These are phyloP conservation scores for Pontoporia blainvillei DNA, from an alignment of 2,113 vertebrate genomes.

Conservation along the genomic window DNA sequence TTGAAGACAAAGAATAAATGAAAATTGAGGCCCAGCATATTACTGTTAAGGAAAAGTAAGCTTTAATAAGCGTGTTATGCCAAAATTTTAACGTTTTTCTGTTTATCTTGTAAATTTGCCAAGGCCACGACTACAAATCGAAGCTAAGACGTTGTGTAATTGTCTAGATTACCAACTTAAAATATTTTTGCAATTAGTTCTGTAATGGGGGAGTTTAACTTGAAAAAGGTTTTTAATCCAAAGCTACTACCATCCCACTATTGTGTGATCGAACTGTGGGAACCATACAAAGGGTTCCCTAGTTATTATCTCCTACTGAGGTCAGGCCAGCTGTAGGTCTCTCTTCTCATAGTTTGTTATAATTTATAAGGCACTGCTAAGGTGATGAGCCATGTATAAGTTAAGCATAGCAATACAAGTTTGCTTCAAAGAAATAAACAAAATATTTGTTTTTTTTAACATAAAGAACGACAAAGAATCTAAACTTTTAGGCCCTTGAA, in stretches of 20 bases:
- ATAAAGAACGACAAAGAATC: neutral
- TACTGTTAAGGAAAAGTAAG: neutral
- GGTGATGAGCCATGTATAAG: neutral
- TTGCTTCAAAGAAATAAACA: neutral
- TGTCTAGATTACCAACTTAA: neutral
- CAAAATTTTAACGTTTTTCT: neutral
- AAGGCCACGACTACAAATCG: neutral
- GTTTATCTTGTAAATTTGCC: neutral
- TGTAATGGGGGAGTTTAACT: neutral
- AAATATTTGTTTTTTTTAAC: neutral
- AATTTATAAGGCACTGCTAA: neutral
- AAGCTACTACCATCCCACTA: neutral
- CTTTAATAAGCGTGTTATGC: neutral
- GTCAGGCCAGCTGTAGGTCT: neutral
- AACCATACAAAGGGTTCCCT: neutral
- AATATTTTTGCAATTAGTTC: neutral
- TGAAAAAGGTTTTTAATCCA: neutral
- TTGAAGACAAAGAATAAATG: conserved; percentile 31
- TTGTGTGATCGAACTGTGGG: neutral
- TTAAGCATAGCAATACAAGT: neutral
- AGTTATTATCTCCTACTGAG: neutral
- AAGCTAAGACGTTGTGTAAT: neutral
- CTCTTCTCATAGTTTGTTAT: neutral
- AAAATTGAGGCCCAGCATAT: neutral
- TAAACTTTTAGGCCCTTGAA: neutral